A percentile compares a stretch with the other conserved stretches of the same genome.
phyloP scores from a whole-genome alignment of 2,797 vertebrate genomes.

The Falco biarmicus region DNA sequence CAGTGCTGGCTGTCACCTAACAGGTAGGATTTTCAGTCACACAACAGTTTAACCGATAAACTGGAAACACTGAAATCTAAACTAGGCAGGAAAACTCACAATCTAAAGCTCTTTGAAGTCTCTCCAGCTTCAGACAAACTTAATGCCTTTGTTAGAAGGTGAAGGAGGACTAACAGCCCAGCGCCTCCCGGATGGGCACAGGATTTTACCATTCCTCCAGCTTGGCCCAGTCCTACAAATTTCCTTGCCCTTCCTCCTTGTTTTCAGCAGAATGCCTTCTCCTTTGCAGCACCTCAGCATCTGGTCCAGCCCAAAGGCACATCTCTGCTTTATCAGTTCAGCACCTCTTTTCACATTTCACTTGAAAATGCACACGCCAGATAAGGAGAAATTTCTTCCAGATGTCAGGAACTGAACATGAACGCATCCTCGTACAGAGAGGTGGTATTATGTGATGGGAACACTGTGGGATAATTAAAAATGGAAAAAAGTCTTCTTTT shows the following conservation, averaged over 20 bases:
- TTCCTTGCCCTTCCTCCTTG: background rate
- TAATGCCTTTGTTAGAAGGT: background rate
- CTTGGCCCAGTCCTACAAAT: background rate
- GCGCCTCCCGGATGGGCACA: background rate
- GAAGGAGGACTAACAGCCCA: background rate
- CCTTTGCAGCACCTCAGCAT: background rate
- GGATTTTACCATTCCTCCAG: background rate
- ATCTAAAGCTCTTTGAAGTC: background rate
- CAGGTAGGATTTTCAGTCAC: background rate
- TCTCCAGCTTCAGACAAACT: background rate
- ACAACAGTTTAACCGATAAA: background rate
- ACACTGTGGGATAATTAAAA: background rate
- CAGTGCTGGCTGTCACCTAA: background rate
- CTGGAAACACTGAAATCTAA: background rate
- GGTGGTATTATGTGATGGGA: background rate
- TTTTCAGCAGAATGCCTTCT: slow-evolving; percentile 6
- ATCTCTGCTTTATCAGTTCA: slow-evolving; percentile 17
- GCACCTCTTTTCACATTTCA: slow-evolving; percentile 1
- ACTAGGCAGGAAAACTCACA: background rate
- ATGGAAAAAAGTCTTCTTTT: background rate
- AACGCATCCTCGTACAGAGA: background rate
- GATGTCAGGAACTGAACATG: background rate
- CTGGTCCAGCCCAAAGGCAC: background rate
- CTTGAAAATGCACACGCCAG: background rate
- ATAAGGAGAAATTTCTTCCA: slow-evolving; percentile 49